A percentile compares a stretch with the other conserved stretches of the same genome.
phyloP scores from a whole-genome alignment of 1,140 invertebrate species.

The Elysia chlorotica region DNA sequence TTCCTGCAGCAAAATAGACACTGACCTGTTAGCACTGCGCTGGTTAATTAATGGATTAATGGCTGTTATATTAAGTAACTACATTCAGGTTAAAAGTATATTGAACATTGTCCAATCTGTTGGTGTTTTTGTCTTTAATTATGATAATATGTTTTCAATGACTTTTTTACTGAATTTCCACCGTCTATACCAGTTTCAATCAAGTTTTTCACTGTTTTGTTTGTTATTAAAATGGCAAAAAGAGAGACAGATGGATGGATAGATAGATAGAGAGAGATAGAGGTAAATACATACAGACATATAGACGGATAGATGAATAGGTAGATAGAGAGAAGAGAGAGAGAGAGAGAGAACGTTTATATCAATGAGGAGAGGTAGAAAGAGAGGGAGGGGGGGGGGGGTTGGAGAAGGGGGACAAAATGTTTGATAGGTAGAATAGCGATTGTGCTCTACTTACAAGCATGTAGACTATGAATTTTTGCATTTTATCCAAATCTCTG shows the following conservation, averaged over 20 bases:
- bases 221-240: no score
- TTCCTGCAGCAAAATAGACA: conserved; percentile 66
- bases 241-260: no score
- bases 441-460: conserved; percentile 64
- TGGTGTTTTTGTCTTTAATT: background rate
- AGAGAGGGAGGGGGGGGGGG: background rate
- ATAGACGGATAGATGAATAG: background rate
- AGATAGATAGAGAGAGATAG: no score
- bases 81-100: background rate
- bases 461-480: conserved; percentile 77
- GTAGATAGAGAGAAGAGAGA: background rate
- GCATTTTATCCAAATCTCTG: conserved; percentile 75
- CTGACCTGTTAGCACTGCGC: background rate
- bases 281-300: no score
- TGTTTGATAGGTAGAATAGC: background rate
- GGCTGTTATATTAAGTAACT: background rate
- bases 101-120: background rate
- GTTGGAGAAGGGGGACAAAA: background rate
- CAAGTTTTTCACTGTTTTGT: no score
- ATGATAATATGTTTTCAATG: background rate
- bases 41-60: background rate
- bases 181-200: background rate
- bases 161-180: background rate
- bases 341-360: background rate
- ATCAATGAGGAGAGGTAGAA: background rate